phyloP scores from a whole-genome alignment of 2,888 invertebrate genomes.

The Drosophila rellima region DNA sequence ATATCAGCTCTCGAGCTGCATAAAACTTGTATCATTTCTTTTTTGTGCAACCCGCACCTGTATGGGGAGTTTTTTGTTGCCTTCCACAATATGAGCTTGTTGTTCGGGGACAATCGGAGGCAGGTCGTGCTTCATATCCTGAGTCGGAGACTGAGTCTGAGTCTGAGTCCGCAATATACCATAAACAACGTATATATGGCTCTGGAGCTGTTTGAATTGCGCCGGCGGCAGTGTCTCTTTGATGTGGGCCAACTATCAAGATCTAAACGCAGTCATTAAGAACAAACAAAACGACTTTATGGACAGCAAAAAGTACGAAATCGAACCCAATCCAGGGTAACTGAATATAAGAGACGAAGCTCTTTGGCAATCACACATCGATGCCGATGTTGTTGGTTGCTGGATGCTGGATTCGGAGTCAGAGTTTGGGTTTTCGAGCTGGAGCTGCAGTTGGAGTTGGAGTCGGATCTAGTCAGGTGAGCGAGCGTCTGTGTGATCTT shows the following conservation, averaged over 20 bases:
- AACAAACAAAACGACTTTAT: slow-evolving; percentile 82
- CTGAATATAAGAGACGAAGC: slow-evolving; percentile 45
- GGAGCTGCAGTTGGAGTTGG: background rate
- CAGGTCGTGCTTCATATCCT: slow-evolving; percentile 58
- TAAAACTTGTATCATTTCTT: slow-evolving; percentile 17
- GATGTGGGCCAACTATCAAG: slow-evolving; percentile 81
- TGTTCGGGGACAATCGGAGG: slow-evolving; percentile 24
- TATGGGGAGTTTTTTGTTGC: slow-evolving; percentile 14
- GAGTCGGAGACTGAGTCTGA: slow-evolving; percentile 8
- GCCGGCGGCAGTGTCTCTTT: slow-evolving; percentile 73
- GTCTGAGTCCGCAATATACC: slow-evolving; percentile 47
- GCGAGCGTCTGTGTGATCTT: slow-evolving; percentile 77
- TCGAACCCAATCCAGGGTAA: slow-evolving; percentile 27
- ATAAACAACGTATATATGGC: slow-evolving; percentile 71
- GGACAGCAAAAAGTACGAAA: slow-evolving; percentile 75
- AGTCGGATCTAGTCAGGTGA: slow-evolving; percentile 58
- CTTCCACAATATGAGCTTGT: slow-evolving; percentile 3
- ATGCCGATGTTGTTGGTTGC: slow-evolving; percentile 37
- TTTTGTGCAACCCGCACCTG: slow-evolving; percentile 41
- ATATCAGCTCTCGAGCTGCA: slow-evolving; percentile 26
- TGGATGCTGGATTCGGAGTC: slow-evolving; percentile 17
- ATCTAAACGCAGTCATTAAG: slow-evolving; percentile 83
- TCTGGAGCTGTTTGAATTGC: slow-evolving; percentile 39
- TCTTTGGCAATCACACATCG: slow-evolving; percentile 70
- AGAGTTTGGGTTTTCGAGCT: slow-evolving; percentile 9